phyloP scores from a whole-genome alignment of 2,113 vertebrate species.

The Brachyhypopomus gauderio region DNA sequence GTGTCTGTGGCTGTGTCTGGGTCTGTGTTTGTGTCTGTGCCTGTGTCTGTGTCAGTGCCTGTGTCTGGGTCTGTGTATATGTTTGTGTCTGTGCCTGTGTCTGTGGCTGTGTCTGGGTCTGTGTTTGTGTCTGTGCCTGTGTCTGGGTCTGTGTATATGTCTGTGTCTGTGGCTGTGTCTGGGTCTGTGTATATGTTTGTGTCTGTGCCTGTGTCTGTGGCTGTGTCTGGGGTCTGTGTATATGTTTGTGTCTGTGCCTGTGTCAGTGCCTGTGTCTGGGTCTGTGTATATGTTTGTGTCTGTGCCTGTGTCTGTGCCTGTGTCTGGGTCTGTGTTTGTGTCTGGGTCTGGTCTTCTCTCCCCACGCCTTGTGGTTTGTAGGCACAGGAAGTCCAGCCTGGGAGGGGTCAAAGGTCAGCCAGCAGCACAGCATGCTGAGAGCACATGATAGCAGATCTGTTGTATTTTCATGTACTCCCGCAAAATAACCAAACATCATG shows the following conservation, averaged over 20 bases:
- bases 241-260: conserved; percentile 39
- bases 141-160: conserved; percentile 29
- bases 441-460: neutral
- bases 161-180: conserved; percentile 28
- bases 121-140: conserved; percentile 34
- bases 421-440: neutral
- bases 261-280: conserved; percentile 35
- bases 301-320: conserved; percentile 28
- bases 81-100: conserved; percentile 29
- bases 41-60: conserved; percentile 29
- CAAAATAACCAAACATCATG: neutral
- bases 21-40: neutral
- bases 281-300: conserved; percentile 30
- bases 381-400: conserved; percentile 28
- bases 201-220: conserved; percentile 36
- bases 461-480: neutral
- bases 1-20: conserved; percentile 4
- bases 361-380: conserved; percentile 62
- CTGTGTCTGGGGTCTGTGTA: conserved; percentile 18
- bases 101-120: conserved; percentile 37
- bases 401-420: neutral
- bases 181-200: conserved; percentile 32
- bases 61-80: conserved; percentile 40
- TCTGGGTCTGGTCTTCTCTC: conserved; percentile 56
- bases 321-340: conserved; percentile 36